Evolutionary conservation across 2,113 vertebrate species (phyloP).

Genomic region (Ceyx margarethae): DNA sequence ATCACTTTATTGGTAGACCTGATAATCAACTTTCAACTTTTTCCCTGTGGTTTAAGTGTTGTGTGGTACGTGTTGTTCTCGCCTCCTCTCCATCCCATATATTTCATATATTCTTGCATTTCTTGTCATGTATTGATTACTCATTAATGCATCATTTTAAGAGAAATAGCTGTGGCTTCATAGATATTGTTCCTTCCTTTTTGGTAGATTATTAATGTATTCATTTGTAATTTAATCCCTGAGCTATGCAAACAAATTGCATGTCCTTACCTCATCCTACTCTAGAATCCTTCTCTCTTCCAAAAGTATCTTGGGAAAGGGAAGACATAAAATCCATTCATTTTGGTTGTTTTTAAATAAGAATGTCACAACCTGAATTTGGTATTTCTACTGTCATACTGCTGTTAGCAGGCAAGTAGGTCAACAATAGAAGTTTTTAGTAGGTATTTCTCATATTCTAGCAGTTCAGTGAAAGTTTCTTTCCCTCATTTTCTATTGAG

Average conservation of each 20-base stretch:
- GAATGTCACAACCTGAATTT: not conserved
- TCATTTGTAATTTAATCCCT: not conserved
- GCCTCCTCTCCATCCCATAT: not conserved
- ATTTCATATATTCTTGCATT: not conserved
- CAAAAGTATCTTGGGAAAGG: not conserved
- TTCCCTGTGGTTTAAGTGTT: not conserved
- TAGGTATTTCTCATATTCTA: not conserved
- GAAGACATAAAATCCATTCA: not conserved
- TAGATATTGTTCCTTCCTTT: not conserved
- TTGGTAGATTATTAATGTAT: not conserved
- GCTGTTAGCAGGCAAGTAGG: not conserved
- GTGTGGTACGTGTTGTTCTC: not conserved
- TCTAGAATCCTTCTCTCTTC: not conserved
- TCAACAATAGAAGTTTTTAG: not conserved
- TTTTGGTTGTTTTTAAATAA: not conserved
- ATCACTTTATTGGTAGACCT: not conserved
- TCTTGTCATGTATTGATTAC: not conserved
- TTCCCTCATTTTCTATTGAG: not conserved
- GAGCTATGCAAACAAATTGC: not conserved
- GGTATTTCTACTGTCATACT: not conserved
- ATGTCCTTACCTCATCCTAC: not conserved
- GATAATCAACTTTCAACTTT: not conserved
- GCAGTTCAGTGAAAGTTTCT: not conserved
- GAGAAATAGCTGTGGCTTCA: not conserved
- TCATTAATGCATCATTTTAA: not conserved